Conservation (phyloP, 2,888 invertebrate genomes). For the Coelopa pilipes region DNA sequence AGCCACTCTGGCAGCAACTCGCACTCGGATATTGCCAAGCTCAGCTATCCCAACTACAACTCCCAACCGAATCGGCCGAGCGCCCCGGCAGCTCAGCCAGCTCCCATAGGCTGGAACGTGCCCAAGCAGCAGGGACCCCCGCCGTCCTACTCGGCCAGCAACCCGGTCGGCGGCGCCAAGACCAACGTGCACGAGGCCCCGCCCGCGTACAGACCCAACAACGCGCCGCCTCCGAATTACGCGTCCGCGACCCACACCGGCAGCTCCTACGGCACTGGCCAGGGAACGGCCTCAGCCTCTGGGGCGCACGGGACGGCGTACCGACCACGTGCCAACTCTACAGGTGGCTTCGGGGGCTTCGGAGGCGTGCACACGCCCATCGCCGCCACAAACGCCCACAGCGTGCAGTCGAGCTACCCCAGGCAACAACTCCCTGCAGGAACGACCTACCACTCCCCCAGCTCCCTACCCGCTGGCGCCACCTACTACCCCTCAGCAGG, state of each 20-base stretch:
- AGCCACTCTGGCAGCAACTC: slow-evolving; percentile 45
- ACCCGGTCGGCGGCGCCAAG: slow-evolving; percentile 59
- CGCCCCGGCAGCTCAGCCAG: slow-evolving; percentile 45
- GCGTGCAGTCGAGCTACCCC: slow-evolving; percentile 52
- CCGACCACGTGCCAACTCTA: slow-evolving; percentile 45
- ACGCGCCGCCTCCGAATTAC: slow-evolving; percentile 57
- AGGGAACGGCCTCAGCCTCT: slow-evolving; percentile 31
- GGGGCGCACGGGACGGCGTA: background rate
- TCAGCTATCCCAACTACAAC: slow-evolving; percentile 64
- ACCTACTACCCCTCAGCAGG: slow-evolving; percentile 49
- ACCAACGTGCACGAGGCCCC: slow-evolving; percentile 61
- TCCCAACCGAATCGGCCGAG: slow-evolving; percentile 63
- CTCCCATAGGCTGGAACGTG: slow-evolving; percentile 63
- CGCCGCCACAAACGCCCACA: slow-evolving; percentile 54
- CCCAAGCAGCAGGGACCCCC: slow-evolving; percentile 63
- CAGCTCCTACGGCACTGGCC: slow-evolving; percentile 8
- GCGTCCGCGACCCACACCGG: slow-evolving; percentile 46
- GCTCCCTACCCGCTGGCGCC: slow-evolving; percentile 44
- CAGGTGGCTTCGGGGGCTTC: slow-evolving; percentile 46
- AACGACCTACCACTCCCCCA: slow-evolving; percentile 48
- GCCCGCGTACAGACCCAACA: slow-evolving; percentile 59
- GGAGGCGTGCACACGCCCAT: slow-evolving; percentile 54
- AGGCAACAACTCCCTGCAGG: slow-evolving; percentile 50
- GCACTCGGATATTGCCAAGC: slow-evolving; percentile 61
- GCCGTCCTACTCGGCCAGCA: slow-evolving; percentile 60